Percentiles rank a stretch among this genome's conserved stretches.
Conservation (phyloP, 2,888 invertebrate species). For the Thumatha senex region DNA sequence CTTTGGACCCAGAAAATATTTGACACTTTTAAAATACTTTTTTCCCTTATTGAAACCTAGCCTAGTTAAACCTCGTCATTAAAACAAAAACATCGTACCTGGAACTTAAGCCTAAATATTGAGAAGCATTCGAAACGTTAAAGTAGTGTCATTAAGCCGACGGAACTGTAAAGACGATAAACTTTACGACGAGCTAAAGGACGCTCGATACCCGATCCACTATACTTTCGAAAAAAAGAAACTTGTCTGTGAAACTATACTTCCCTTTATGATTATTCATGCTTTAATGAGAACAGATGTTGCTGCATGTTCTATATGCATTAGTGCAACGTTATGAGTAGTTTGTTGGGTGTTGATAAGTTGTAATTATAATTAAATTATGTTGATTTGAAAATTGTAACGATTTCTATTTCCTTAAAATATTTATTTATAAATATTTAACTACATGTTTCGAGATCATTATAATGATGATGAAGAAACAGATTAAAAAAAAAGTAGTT, state of each 20-base stretch:
- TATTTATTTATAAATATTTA: not conserved
- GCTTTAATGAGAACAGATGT: conserved; percentile 16
- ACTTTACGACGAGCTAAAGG: conserved; percentile 72
- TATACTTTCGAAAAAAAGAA: conserved; percentile 71
- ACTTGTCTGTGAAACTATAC: conserved; percentile 59
- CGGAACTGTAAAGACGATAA: conserved; percentile 71
- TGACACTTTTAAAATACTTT: too few species aligned
- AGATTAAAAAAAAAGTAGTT: too few species aligned
- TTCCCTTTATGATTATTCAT: conserved; percentile 39
- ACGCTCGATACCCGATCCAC: conserved; percentile 68
- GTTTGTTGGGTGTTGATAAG: not conserved
- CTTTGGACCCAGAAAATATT: too few species aligned
- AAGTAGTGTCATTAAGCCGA: conserved; percentile 54
- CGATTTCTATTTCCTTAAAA: not conserved
- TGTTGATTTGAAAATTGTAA: not conserved
- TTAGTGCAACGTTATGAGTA: conserved; percentile 8
- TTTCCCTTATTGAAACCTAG: conserved; percentile 25
- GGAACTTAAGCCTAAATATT: conserved; percentile 39
- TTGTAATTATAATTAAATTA: not conserved
- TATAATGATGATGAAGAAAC: too few species aligned
- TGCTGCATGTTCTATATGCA: conserved; percentile 4
- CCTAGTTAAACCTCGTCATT: conserved; percentile 32
- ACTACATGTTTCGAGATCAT: too few species aligned
- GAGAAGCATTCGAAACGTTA: conserved; percentile 39
- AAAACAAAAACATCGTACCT: conserved; percentile 34